phyloP scores from a whole-genome alignment of 2,797 vertebrate genomes.

The Cyclura pinguis region DNA sequence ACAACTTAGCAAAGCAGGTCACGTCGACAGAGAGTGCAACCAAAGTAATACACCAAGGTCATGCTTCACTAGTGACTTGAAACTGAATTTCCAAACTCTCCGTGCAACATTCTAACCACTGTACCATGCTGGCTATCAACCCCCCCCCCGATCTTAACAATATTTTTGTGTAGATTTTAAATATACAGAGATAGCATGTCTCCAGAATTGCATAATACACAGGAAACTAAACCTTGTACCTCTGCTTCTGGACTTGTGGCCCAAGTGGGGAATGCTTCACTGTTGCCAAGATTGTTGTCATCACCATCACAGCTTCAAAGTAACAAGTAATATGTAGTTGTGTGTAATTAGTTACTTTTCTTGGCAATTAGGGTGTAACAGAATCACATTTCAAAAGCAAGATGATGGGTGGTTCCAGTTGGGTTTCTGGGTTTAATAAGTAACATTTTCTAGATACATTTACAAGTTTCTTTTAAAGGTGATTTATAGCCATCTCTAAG shows the following conservation, averaged over 20 bases:
- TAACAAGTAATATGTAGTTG: too few relatives aligned
- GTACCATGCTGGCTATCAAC: too few relatives aligned
- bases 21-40: too few relatives aligned
- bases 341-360: background rate
- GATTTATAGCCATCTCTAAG: too few relatives aligned
- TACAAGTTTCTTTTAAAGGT: background rate
- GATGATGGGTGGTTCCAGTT: too few relatives aligned
- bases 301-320: background rate
- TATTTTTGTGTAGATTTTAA: background rate
- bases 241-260: background rate
- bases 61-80: too few relatives aligned
- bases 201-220: background rate
- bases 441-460: background rate
- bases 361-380: background rate
- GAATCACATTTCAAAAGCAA: background rate
- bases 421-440: background rate
- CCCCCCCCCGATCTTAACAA: too few relatives aligned
- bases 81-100: too few relatives aligned
- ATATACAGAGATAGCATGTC: background rate
- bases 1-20: too few relatives aligned
- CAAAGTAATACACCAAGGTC: too few relatives aligned
- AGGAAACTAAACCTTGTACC: background rate
- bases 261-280: background rate
- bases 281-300: background rate
- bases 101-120: too few relatives aligned